These are phyloP conservation scores for Trachelus troglodyta DNA, from an alignment of 2,888 invertebrate species.

Conservation along the genomic window DNA sequence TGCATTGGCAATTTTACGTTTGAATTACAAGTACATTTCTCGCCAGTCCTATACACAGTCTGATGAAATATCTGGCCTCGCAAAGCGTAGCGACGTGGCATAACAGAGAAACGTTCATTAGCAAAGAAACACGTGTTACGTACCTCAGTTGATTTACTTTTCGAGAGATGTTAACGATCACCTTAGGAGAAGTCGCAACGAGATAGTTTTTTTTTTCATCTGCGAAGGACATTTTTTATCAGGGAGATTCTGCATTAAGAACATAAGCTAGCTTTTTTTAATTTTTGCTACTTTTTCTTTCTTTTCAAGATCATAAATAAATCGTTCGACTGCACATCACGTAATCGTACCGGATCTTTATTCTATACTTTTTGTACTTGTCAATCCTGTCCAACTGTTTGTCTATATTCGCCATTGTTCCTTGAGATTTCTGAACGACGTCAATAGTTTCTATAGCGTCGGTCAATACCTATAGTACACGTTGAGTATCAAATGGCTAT, in stretches of 20 bases:
- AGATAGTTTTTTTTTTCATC: neutral
- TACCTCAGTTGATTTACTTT: neutral
- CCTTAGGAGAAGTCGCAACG: neutral
- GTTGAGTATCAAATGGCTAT: neutral
- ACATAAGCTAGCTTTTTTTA: neutral
- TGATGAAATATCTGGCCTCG: neutral
- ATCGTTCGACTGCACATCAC: neutral
- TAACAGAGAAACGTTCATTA: neutral
- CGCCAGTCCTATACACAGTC: neutral
- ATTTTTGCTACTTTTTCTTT: neutral
- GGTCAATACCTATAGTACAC: neutral
- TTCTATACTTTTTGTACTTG: neutral
- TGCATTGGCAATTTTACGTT: slow-evolving; percentile 10
- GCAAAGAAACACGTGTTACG: neutral
- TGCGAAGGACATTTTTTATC: neutral
- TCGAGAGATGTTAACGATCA: neutral
- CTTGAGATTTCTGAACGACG: neutral
- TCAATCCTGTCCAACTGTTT: neutral
- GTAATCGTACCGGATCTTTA: neutral
- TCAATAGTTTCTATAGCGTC: neutral
- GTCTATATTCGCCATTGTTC: neutral
- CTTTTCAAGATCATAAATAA: neutral
- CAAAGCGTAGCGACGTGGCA: neutral
- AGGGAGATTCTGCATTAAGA: neutral
- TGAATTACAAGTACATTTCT: neutral